These are phyloP conservation scores for Chaenodraco wilsoni DNA, from an alignment of 2,797 vertebrate genomes.

Conservation along the genomic window DNA sequence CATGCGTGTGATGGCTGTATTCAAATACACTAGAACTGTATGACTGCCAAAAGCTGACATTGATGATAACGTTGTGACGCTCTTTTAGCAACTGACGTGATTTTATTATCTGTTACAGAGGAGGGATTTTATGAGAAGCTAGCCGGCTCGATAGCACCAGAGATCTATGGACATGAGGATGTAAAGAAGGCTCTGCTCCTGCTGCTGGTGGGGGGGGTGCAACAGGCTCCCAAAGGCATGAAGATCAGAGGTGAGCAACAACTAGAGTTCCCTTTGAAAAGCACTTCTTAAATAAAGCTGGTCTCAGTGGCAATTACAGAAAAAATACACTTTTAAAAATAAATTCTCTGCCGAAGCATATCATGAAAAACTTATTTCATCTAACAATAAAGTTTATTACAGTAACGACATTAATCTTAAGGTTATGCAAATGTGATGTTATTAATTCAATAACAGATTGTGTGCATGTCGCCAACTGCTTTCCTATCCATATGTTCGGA, in stretches of 20 bases:
- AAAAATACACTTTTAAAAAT: too few species aligned
- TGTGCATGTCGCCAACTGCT: neutral
- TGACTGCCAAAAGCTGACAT: neutral
- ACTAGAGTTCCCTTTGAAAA: fast-evolving
- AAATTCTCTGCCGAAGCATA: too few species aligned
- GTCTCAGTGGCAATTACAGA: neutral
- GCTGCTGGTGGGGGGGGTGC: slow-evolving; percentile 91
- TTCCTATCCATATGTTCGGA: too few species aligned
- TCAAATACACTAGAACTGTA: too few species aligned
- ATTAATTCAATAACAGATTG: neutral
- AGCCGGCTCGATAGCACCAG: slow-evolving; percentile 91
- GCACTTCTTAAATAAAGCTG: neutral
- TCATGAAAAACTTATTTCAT: too few species aligned
- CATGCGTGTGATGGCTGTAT: neutral
- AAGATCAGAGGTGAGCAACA: slow-evolving; percentile 89
- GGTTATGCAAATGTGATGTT: neutral
- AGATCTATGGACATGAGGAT: slow-evolving; percentile 95
- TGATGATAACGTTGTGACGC: neutral
- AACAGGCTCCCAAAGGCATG: slow-evolving; percentile 93
- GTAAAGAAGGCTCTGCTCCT: slow-evolving; percentile 95
- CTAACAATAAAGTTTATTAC: too few species aligned
- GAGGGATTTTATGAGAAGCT: slow-evolving; percentile 94
- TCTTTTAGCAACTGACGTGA: neutral
- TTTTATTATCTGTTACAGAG: slow-evolving; percentile 71
- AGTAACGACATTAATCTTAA: too few species aligned